phyloP scores from a whole-genome alignment of 2,888 invertebrate genomes.

The Drosophila rellima region DNA sequence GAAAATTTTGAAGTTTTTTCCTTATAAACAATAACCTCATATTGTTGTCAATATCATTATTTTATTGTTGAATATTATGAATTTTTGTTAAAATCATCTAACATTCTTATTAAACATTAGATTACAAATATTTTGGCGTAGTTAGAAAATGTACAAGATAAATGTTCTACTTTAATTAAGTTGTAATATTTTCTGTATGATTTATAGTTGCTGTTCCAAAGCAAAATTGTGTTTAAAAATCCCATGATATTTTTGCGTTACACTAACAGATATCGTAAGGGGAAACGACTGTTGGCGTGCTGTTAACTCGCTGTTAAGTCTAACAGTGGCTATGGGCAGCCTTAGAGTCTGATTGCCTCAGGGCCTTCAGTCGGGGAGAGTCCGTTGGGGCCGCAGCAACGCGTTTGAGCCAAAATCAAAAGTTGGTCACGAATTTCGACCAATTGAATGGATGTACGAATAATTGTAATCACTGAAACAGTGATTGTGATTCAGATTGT shows the following conservation, averaged over 20 bases:
- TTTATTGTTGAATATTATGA: background rate
- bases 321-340: constrained; percentile 13
- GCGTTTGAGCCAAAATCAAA: constrained; percentile 24
- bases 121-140: background rate
- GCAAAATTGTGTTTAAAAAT: background rate
- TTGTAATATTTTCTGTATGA: background rate
- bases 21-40: background rate
- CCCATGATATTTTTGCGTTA: constrained; percentile 5
- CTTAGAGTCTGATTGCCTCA: constrained; percentile 14
- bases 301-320: constrained; percentile 37
- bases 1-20: constrained; percentile 5
- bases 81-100: background rate
- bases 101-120: background rate
- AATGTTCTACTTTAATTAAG: background rate
- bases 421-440: constrained; percentile 12
- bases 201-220: background rate
- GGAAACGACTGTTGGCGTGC: constrained; percentile 46
- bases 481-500: constrained; percentile 13
- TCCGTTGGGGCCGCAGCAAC: constrained; percentile 59
- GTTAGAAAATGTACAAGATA: background rate
- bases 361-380: constrained; percentile 61
- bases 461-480: constrained; percentile 23
- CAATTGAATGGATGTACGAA: constrained; percentile 23
- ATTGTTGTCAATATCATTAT: background rate
- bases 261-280: constrained; percentile 72